Evolutionary conservation across 2,797 vertebrate species (phyloP).

Genomic region (Lepidocolaptes lacrymiger): DNA sequence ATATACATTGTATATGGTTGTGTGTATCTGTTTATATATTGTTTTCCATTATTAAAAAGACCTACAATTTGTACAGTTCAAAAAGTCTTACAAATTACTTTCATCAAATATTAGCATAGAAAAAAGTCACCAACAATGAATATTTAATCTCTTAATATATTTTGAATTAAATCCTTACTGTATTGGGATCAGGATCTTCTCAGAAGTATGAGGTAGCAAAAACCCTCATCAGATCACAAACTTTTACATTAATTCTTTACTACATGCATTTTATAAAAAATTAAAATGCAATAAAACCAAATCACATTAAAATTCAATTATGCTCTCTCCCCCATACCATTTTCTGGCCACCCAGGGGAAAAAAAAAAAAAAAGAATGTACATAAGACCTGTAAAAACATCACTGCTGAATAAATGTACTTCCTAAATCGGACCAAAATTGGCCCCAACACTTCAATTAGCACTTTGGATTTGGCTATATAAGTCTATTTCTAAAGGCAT

Average conservation of each 20-base stretch:
- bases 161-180: not conserved
- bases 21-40: not conserved
- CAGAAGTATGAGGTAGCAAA: conserved; percentile 1
- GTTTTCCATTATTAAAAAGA: not conserved
- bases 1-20: fast-evolving
- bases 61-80: not conserved
- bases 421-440: conserved; percentile 43
- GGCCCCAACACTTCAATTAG: not conserved
- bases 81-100: not conserved
- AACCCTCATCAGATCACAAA: not conserved
- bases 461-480: not conserved
- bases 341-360: not conserved
- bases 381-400: not conserved
- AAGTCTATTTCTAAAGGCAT: conserved; percentile 6
- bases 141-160: not conserved
- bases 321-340: not conserved
- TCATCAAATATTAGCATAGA: not conserved
- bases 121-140: not conserved
- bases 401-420: not conserved
- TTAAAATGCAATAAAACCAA: conserved; percentile 30
- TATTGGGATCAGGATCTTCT: not conserved
- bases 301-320: conserved; percentile 43
- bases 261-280: conserved; percentile 57
- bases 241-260: conserved; percentile 26
- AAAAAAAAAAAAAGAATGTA: conserved; percentile 15